Evolutionary conservation across 1,140 invertebrate genomes (phyloP).

Genomic region (Musca vetustissima): DNA sequence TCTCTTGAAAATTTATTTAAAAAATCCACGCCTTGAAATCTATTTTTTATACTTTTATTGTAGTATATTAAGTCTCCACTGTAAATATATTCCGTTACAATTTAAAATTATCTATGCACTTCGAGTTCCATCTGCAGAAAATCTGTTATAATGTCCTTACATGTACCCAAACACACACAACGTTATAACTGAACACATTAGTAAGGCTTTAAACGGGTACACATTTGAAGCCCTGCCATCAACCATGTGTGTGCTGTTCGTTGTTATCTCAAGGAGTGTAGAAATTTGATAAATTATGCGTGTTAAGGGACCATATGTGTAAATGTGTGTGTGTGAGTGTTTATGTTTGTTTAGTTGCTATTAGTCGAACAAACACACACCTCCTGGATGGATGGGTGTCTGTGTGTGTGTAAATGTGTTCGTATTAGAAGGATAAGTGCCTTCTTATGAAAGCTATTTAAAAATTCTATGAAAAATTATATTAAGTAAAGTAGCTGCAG

Average conservation of each 20-base stretch:
- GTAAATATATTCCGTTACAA: not conserved
- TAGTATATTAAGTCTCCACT: conserved; percentile 5
- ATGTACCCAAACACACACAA: not conserved
- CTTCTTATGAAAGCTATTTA: conserved; percentile 16
- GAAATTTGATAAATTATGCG: conserved; percentile 28
- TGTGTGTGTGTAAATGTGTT: conserved; percentile 6
- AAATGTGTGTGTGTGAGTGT: not conserved
- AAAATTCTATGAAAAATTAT: conserved; percentile 21
- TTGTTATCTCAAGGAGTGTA: conserved; percentile 1
- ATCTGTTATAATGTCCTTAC: not conserved
- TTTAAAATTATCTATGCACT: too few relatives aligned
- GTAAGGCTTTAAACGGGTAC: too few relatives aligned
- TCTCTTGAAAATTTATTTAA: too few relatives aligned
- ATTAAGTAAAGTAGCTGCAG: not conserved
- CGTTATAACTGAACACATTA: too few relatives aligned
- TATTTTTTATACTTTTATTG: too few relatives aligned
- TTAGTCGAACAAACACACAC: too few relatives aligned
- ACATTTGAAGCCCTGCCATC: too few relatives aligned
- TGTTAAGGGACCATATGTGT: conserved; percentile 6
- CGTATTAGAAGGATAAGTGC: conserved; percentile 1
- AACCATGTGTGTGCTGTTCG: too few relatives aligned
- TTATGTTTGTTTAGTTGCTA: not conserved
- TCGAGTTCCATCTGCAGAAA: too few relatives aligned
- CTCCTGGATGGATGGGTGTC: not conserved
- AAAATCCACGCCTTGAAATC: too few relatives aligned